These are phyloP conservation scores for Bimastos eiseni DNA, from an alignment of 2,888 invertebrate species.

Conservation along the genomic window DNA sequence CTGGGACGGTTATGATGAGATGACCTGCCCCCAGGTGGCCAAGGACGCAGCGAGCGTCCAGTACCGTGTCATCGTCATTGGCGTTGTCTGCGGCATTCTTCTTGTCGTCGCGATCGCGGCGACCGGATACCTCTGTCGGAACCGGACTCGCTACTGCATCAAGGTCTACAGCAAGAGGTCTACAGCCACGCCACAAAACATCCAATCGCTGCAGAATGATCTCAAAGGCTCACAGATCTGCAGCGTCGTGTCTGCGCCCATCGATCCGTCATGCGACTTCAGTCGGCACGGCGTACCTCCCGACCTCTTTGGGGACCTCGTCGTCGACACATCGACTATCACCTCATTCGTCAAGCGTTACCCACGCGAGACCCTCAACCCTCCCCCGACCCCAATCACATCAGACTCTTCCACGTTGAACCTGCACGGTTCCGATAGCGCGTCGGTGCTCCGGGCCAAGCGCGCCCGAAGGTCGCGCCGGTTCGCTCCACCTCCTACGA, in stretches of 20 bases:
- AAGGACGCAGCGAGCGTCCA: constrained; percentile 42
- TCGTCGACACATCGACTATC: background rate
- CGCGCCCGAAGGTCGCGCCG: background rate
- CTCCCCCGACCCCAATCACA: constrained; percentile 28
- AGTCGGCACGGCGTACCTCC: background rate
- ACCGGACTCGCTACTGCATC: constrained; percentile 48
- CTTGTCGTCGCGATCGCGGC: constrained; percentile 66
- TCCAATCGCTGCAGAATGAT: background rate
- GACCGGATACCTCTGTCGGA: constrained; percentile 52
- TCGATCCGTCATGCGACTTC: background rate
- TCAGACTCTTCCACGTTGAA: constrained; percentile 15
- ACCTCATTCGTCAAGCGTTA: background rate
- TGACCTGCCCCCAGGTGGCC: constrained; percentile 48
- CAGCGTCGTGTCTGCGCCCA: background rate
- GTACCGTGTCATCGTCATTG: constrained; percentile 54
- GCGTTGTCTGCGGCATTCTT: constrained; percentile 65
- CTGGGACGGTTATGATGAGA: constrained; percentile 46
- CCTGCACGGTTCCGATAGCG: constrained; percentile 18
- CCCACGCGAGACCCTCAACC: constrained; percentile 16
- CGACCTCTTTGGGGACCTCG: background rate
- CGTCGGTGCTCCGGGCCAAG: background rate
- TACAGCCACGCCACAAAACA: background rate
- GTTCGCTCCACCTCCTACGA: background rate
- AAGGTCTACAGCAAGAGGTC: constrained; percentile 34
- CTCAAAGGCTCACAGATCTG: background rate